Conservation (phyloP, 2,113 vertebrate genomes). For the Gymnobelideus leadbeateri region DNA sequence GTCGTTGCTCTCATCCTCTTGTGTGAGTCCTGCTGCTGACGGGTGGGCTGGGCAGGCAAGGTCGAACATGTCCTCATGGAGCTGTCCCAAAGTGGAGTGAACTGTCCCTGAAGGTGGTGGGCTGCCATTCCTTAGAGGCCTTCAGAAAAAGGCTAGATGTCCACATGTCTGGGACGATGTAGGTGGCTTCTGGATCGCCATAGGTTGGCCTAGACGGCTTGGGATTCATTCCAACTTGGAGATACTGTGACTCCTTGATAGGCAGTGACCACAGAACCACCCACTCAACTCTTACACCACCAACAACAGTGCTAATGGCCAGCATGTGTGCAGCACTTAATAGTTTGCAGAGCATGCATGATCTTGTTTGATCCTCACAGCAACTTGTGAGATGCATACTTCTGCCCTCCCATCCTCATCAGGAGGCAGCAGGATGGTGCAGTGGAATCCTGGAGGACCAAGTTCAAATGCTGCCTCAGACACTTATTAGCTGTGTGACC, state of each 20-base stretch:
- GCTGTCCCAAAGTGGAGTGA: background rate
- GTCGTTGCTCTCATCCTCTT: slow-evolving; percentile 84
- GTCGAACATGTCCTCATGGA: background rate
- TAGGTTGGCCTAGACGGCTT: background rate
- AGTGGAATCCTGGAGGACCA: background rate
- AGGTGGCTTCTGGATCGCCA: background rate
- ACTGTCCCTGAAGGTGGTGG: background rate
- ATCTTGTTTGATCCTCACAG: background rate
- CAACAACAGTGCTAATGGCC: background rate
- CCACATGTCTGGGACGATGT: background rate
- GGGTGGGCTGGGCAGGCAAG: accelerated
- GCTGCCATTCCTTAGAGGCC: background rate
- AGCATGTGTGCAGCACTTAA: background rate
- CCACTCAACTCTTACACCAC: background rate
- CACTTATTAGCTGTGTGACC: background rate
- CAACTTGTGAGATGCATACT: background rate
- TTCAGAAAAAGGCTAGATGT: background rate
- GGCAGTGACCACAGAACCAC: background rate
- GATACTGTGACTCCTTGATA: background rate
- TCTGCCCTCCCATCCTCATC: background rate
- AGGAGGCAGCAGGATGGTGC: background rate
- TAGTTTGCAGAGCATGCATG: background rate
- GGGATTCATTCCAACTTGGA: background rate
- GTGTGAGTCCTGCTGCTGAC: slow-evolving; percentile 79
- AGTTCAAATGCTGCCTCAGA: background rate